Percentiles rank a stretch among this genome's conserved stretches.
Conservation (phyloP, 1,140 invertebrate species). For the Coelopa frigida region DNA sequence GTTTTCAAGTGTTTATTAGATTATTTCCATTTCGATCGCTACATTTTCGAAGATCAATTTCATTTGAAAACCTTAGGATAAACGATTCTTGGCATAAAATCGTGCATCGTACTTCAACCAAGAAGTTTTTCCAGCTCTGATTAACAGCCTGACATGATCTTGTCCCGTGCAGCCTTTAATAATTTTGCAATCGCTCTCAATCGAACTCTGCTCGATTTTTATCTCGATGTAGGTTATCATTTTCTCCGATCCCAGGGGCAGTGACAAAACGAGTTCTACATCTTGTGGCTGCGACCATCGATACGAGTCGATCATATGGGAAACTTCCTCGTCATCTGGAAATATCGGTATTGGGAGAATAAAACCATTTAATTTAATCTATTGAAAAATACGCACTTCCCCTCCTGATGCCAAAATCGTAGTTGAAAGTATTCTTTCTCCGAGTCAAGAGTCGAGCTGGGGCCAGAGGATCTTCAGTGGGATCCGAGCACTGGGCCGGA, state of each 20-base stretch:
- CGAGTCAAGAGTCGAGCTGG: too few species aligned
- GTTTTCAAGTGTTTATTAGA: too few species aligned
- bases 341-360: too few species aligned
- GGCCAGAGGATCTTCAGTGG: too few species aligned
- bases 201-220: neutral
- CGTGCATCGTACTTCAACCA: constrained; percentile 4
- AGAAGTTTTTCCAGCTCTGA: neutral
- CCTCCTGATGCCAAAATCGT: constrained; percentile 3
- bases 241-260: neutral
- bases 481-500: too few species aligned
- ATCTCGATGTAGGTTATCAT: neutral
- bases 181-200: neutral
- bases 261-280: neutral
- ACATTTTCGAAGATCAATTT: too few species aligned
- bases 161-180: neutral
- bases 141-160: neutral
- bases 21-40: too few species aligned
- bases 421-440: too few species aligned
- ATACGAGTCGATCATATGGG: neutral
- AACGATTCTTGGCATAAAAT: neutral
- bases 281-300: neutral
- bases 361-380: too few species aligned
- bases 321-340: too few species aligned
- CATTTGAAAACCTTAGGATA: too few species aligned
- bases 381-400: neutral